A percentile compares a stretch with the other conserved stretches of the same genome.
Evolutionary conservation across 2,797 vertebrate species (phyloP).

Genomic region (Paedocypris micromegethes): DNA sequence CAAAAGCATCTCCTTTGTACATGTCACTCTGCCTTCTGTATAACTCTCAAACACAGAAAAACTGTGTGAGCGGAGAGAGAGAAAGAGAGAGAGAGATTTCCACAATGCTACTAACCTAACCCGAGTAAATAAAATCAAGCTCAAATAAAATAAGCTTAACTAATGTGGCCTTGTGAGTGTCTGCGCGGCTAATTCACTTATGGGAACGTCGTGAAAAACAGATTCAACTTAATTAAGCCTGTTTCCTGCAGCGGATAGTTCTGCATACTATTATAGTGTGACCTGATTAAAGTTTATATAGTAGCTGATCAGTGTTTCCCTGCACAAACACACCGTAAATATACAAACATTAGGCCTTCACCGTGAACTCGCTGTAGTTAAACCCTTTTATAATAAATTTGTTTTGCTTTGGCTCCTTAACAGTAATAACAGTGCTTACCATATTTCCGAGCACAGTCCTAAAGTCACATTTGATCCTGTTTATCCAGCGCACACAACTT

Average conservation of each 20-base stretch:
- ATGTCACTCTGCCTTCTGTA: constrained; percentile 26
- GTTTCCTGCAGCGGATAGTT: constrained; percentile 65
- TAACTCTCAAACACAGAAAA: background rate
- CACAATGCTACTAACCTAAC: constrained; percentile 28
- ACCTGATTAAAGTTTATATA: constrained; percentile 69
- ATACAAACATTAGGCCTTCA: constrained; percentile 9
- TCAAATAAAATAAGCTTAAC: constrained; percentile 47
- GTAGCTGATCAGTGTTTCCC: constrained; percentile 67
- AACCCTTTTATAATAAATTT: constrained; percentile 16
- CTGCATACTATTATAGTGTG: constrained; percentile 65
- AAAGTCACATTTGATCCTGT: too few relatives aligned
- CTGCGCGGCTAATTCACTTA: constrained; percentile 48
- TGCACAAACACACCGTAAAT: constrained; percentile 11
- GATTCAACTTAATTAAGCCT: constrained; percentile 67
- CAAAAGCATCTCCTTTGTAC: constrained; percentile 34
- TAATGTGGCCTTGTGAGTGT: constrained; percentile 41
- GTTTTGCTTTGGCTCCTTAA: constrained; percentile 1
- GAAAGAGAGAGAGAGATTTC: constrained; percentile 22
- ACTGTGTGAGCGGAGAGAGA: background rate
- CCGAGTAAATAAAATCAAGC: constrained; percentile 18
- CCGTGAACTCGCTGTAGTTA: constrained; percentile 23
- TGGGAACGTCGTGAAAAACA: constrained; percentile 46
- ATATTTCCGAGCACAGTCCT: too few relatives aligned
- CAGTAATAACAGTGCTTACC: background rate
- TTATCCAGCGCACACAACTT: too few relatives aligned